A percentile compares a stretch with the other conserved stretches of the same genome.
phyloP scores from a whole-genome alignment of 2,113 vertebrate genomes.

The Lepidothrix coronata region DNA sequence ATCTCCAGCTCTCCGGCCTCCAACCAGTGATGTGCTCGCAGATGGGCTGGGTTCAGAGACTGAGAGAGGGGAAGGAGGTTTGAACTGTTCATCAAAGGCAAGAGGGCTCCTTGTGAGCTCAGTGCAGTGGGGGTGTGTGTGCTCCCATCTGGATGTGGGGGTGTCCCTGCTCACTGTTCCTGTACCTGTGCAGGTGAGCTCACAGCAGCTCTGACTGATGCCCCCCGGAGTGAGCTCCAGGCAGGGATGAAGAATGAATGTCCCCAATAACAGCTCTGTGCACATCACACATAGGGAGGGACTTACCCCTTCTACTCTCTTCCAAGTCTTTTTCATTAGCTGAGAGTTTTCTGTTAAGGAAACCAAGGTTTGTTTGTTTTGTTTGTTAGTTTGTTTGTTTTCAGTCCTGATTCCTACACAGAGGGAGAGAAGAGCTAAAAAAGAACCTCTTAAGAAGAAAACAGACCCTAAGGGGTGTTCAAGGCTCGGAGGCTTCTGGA shows the following conservation, averaged over 20 bases:
- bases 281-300: too few species aligned
- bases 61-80: rapidly evolving
- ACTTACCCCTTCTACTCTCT: not conserved
- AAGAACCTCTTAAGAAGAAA: not conserved
- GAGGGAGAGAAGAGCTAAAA: not conserved
- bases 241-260: too few species aligned
- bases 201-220: not conserved
- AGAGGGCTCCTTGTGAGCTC: not conserved
- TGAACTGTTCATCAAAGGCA: not conserved
- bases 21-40: rapidly evolving
- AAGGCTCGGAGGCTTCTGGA: not conserved
- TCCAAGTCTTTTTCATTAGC: not conserved
- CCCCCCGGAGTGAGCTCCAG: not conserved
- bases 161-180: not conserved
- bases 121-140: rapidly evolving
- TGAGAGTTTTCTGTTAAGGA: not conserved
- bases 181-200: not conserved
- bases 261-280: rapidly evolving
- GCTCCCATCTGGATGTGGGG: not conserved
- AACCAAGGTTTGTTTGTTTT: not conserved
- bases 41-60: not conserved
- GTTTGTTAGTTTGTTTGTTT: not conserved
- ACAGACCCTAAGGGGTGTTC: rapidly evolving
- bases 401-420: not conserved
- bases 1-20: not conserved